These are phyloP conservation scores for Corydoras sp. DNA, from an alignment of 2,113 vertebrate genomes.

Conservation along the genomic window DNA sequence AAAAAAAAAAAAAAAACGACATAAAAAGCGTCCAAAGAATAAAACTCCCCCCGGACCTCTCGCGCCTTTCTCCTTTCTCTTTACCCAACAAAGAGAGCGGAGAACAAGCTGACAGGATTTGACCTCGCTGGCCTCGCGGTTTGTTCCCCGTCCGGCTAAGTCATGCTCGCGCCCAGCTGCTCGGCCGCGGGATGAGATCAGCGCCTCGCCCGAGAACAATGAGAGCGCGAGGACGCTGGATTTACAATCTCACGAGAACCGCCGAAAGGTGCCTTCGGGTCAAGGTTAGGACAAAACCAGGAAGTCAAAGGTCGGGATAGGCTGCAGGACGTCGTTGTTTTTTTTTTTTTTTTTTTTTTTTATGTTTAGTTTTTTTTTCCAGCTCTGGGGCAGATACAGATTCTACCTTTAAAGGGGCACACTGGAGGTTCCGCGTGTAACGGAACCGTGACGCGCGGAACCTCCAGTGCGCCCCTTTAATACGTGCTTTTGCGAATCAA, in stretches of 20 bases:
- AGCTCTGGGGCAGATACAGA: background rate
- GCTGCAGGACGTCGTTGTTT: conserved; percentile 30
- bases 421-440: no score
- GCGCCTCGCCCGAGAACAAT: conserved; percentile 55
- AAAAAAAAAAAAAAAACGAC: conserved; percentile 59
- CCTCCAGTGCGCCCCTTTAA: no score
- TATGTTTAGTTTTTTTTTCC: background rate
- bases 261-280: conserved; percentile 51
- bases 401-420: background rate
- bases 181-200: conserved; percentile 50
- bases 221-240: conserved; percentile 26
- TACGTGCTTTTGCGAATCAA: no score
- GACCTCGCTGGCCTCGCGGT: conserved; percentile 54
- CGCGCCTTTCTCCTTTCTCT: conserved; percentile 48
- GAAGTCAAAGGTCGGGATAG: conserved; percentile 56
- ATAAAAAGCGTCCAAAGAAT: conserved; percentile 58
- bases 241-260: conserved; percentile 58
- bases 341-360: background rate
- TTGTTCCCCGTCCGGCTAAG: conserved; percentile 59
- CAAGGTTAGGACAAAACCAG: conserved; percentile 62
- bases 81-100: conserved; percentile 53
- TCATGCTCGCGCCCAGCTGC: conserved; percentile 60
- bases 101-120: conserved; percentile 58
- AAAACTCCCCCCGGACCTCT: conserved; percentile 48
- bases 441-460: no score